A percentile compares a stretch with the other conserved stretches of the same genome.
phyloP scores from a whole-genome alignment of 2,888 invertebrate genomes.

The Dione vanillae region DNA sequence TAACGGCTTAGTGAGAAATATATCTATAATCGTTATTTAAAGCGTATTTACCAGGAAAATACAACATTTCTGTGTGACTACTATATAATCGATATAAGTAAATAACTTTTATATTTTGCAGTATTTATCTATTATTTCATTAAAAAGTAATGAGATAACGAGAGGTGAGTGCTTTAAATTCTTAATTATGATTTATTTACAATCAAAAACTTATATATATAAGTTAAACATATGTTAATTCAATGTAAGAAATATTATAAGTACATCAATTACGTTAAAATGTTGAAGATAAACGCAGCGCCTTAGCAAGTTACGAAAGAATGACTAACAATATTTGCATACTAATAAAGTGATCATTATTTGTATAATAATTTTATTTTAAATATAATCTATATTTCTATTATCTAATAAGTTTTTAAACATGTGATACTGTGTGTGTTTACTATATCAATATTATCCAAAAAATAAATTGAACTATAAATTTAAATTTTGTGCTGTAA shows the following conservation, averaged over 20 bases:
- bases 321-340: slow-evolving; percentile 31
- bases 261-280: slow-evolving; percentile 17
- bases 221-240: slow-evolving; percentile 23
- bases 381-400: slow-evolving; percentile 4
- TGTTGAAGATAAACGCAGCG: slow-evolving; percentile 12
- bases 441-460: not conserved
- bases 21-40: slow-evolving; percentile 5
- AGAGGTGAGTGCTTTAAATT: slow-evolving; percentile 58
- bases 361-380: not conserved
- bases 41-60: slow-evolving; percentile 23
- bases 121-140: slow-evolving; percentile 71
- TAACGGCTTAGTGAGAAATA: not conserved
- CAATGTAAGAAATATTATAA: slow-evolving; percentile 17
- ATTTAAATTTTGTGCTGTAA: not conserved
- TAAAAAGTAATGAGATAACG: slow-evolving; percentile 74
- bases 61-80: slow-evolving; percentile 55
- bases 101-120: slow-evolving; percentile 66
- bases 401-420: not conserved
- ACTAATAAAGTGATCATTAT: not conserved
- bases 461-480: not conserved
- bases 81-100: slow-evolving; percentile 72
- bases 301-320: slow-evolving; percentile 19
- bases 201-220: not conserved
- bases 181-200: slow-evolving; percentile 5
- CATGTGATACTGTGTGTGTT: not conserved